These are phyloP conservation scores for Druon quercuslanigerum DNA, from an alignment of 1,140 invertebrate genomes.

Conservation along the genomic window DNA sequence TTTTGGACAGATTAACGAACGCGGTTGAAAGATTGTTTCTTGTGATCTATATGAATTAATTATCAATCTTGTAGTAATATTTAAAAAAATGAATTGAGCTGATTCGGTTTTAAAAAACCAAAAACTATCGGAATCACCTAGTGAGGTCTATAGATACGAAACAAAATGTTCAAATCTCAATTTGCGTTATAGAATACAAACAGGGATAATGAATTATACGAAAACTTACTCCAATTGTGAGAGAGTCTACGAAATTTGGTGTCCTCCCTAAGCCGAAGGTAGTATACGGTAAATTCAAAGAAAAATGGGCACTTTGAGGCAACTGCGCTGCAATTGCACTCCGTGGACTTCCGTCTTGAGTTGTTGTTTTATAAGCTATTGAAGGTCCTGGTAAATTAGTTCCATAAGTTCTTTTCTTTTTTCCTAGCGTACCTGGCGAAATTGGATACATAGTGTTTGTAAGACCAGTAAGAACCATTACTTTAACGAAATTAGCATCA, in stretches of 20 bases:
- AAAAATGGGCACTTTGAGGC: slow-evolving; percentile 93
- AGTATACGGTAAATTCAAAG: slow-evolving; percentile 94
- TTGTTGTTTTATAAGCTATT: slow-evolving; percentile 90
- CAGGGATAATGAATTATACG: background rate
- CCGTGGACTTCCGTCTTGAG: slow-evolving; percentile 85
- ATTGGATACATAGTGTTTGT: slow-evolving; percentile 83
- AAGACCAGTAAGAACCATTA: slow-evolving; percentile 92
- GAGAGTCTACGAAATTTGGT: slow-evolving; percentile 96
- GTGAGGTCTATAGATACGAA: no score
- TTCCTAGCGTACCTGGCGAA: slow-evolving; percentile 82
- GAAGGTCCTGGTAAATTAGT: slow-evolving; percentile 92
- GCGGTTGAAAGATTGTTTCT: no score
- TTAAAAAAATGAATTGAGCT: no score
- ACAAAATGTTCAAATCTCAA: no score
- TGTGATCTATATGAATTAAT: no score
- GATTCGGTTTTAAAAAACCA: no score
- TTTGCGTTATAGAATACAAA: no score
- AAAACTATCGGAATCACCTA: no score
- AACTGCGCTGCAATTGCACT: slow-evolving; percentile 89
- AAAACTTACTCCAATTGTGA: slow-evolving; percentile 87
- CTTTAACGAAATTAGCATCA: slow-evolving; percentile 97
- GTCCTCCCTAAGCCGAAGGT: slow-evolving; percentile 97
- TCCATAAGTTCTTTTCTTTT: slow-evolving; percentile 87
- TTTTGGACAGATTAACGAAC: no score
- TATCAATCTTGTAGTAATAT: no score